Base-by-base conservation (phyloP, 1,140 invertebrate species). In the Schmidtea mediterranea region DNA sequence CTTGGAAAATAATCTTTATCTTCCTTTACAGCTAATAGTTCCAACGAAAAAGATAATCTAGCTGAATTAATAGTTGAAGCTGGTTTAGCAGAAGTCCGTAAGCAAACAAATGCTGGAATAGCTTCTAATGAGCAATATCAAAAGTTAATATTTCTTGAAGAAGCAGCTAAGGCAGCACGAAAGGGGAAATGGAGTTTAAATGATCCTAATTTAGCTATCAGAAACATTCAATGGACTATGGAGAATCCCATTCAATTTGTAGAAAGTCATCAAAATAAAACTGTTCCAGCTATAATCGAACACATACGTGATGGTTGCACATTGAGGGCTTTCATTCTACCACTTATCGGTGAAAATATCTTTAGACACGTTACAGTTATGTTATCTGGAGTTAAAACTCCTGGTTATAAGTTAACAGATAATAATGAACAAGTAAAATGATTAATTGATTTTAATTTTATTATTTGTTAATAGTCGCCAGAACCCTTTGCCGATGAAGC, bases 261-360 rank as follows among this genome's bases (percentile, higher is more conserved):
- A 10, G 80, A 84, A 49, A 75, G 79, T 52, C 74, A 75, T 52
- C 73, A 73, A 24, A 73, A 75, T 32, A 80, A 83, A 58, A 79
- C 78, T 0, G 67, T 86, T 40, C 67, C 71, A 56, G 83, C 82
- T 45, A 74, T 92, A 22, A 79, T 95, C 58, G 86, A 94, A 65
- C 79, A 87, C 71, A 84, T 97, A 1, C 72, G 84, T 51, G 87
- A 95, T 69, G 89, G 89, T 1, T 90, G 84, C 16, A 94, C 87
- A 1, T 73, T 92, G 1, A 72, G 84, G 51, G 77, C 78, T 1
- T 80, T 90, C 54, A 64, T 97, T 1, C 59, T 89, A 24, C 84
- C 86, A 47, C 46, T 13, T 46, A 21, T 5, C 10, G 12, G 8
- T 21, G 43, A 45, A 5, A 24, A 48, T 18, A 50, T 77, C 18